Evolutionary conservation across 2,113 vertebrate species (phyloP), one percentile per base, ranked within the genome.

Genomic region (Calonectris borealis): DNA sequence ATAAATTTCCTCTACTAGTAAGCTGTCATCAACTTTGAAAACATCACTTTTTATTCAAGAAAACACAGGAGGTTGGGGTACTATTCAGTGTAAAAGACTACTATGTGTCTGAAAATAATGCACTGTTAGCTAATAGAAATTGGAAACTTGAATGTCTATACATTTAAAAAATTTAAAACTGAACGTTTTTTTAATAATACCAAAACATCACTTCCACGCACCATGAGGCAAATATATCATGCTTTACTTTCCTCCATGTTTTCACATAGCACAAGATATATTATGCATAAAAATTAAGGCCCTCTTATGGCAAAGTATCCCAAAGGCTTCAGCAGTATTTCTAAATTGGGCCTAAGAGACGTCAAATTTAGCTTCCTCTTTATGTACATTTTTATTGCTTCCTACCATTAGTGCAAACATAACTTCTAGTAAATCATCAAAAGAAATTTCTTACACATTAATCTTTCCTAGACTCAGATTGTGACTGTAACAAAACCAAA

Each of bases 21-120:
- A 95, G 34, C 86, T 95, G 83, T 92, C 94, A 83, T 78, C 93
- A 83, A 25, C 82, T 86, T 93, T 86, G 49, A 88, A 94, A 88
- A 86, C 8, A 49, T 65, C 13, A 22, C 48, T 54, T 86, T 34
- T 71, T 73, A 88, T 24, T 61, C 21, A 72, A 27, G n/a, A 83
- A 31, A 68, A 21, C 26, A 42, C 32, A 57, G 68, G 80, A 81
- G 10, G 27, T 13, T 66, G 72, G 24, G 12, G 16, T 32, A 84
- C n/a, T 81, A 49, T 55, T 88, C 51, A 88, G 27, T 69, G 42
- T 52, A 82, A 81, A 80, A 70, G 14, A 84, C 57, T 55, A 58
- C 25, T 42, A 8, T 18, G 3, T 69, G 16, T 57, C 51, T 69
- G 52, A 84, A 93, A 86, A 68, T 10, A 62, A 78, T 13, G 12